These are phyloP conservation scores for Platysteira castanea DNA, from an alignment of 2,113 vertebrate species.

Conservation along the genomic window DNA sequence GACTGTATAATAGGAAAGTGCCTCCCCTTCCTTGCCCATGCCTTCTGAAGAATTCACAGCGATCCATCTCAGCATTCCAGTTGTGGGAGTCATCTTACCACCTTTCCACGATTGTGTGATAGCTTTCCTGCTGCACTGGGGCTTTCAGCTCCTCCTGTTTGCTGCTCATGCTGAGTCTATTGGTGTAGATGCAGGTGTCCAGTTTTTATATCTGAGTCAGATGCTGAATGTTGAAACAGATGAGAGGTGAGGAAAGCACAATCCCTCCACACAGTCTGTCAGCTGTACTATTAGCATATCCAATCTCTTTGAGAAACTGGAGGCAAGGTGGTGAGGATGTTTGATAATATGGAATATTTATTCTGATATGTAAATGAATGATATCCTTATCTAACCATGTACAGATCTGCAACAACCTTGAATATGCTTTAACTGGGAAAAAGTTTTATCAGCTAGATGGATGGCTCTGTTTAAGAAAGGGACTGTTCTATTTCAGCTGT, in stretches of 20 bases:
- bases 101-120: accelerated
- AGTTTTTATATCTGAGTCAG: not conserved
- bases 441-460: not conserved
- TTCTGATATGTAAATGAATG: not conserved
- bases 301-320: not conserved
- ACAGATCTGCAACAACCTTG: not conserved
- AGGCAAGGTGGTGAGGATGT: accelerated
- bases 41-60: not conserved
- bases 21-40: not conserved
- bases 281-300: not conserved
- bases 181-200: not conserved
- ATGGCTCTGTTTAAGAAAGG: not conserved
- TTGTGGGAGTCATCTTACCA: not conserved
- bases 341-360: not conserved
- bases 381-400: not conserved
- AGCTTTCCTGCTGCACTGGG: not conserved
- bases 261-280: not conserved
- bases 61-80: not conserved
- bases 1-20: not conserved
- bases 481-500: not conserved
- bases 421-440: not conserved
- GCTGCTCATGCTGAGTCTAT: accelerated
- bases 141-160: not conserved
- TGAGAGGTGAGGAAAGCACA: not conserved
- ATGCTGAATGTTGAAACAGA: not conserved